phyloP scores from a whole-genome alignment of 2,113 vertebrate genomes.

The Hymenochirus boettgeri region DNA sequence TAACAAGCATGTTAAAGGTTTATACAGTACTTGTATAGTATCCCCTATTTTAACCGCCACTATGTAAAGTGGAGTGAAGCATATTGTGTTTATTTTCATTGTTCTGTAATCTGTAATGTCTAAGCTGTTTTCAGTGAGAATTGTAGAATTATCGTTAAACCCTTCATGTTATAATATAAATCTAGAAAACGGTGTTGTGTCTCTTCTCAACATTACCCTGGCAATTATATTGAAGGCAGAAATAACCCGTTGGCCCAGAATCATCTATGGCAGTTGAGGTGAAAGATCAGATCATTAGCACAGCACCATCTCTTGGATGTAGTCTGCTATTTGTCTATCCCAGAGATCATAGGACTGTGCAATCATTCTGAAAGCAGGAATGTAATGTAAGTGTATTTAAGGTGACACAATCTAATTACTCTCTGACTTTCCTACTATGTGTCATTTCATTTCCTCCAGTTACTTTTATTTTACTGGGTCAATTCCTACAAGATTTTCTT shows the following conservation, averaged over 20 bases:
- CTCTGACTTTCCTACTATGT: not conserved
- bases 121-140: no score
- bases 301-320: not conserved
- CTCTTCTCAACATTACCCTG: not conserved
- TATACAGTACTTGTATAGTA: no score
- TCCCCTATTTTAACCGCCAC: no score
- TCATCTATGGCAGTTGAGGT: not conserved
- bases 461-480: not conserved
- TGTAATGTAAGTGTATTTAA: not conserved
- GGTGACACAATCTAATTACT: slow-evolving; percentile 4
- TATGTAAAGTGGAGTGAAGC: no score
- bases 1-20: no score
- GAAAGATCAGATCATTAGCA: slow-evolving; percentile 9
- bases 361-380: not conserved
- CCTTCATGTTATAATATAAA: no score
- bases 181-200: no score
- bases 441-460: not conserved
- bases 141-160: no score
- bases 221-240: slow-evolving; percentile 9
- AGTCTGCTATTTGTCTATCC: not conserved
- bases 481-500: not conserved
- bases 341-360: not conserved
- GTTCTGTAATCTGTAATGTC: no score
- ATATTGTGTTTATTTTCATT: no score
- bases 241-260: not conserved